Conservation (phyloP, 2,113 vertebrate species). For the Camarhynchus parvulus region DNA sequence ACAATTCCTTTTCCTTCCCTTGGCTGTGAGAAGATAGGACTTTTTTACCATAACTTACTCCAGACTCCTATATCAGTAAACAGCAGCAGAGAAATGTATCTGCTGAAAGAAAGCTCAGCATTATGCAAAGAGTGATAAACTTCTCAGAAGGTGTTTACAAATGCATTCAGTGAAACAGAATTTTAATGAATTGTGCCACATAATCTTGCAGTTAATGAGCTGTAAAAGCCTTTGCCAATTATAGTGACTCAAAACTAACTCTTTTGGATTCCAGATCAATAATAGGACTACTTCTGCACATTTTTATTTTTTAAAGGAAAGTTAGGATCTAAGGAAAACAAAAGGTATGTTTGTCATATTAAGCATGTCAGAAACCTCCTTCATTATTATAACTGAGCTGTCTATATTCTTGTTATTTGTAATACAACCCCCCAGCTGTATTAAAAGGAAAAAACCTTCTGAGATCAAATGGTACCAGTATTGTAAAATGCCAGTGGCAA, state of each 20-base stretch:
- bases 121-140: conserved; percentile 72
- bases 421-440: not conserved
- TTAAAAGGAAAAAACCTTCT: not conserved
- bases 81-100: conserved; percentile 53
- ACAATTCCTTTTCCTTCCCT: conserved; percentile 41
- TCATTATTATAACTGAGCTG: not conserved
- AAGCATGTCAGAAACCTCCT: not conserved
- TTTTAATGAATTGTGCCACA: conserved; percentile 80
- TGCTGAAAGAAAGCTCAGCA: conserved; percentile 59
- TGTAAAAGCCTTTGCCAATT: conserved; percentile 78
- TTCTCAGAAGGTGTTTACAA: conserved; percentile 77
- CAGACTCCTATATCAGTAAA: conserved; percentile 56
- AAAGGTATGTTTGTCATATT: conserved; percentile 4
- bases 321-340: conserved; percentile 1
- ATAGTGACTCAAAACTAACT: conserved; percentile 70
- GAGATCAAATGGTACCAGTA: conserved; percentile 40
- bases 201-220: conserved; percentile 79
- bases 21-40: conserved; percentile 66
- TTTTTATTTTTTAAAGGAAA: conserved; percentile 12
- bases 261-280: conserved; percentile 76
- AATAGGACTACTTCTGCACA: conserved; percentile 20
- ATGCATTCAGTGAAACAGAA: conserved; percentile 76
- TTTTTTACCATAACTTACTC: conserved; percentile 61
- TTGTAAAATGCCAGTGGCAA: conserved; percentile 9
- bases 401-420: conserved; percentile 6